These are phyloP conservation scores for Drosophila virilis DNA, from an alignment of 1,140 invertebrate species.

Conservation along the genomic window DNA sequence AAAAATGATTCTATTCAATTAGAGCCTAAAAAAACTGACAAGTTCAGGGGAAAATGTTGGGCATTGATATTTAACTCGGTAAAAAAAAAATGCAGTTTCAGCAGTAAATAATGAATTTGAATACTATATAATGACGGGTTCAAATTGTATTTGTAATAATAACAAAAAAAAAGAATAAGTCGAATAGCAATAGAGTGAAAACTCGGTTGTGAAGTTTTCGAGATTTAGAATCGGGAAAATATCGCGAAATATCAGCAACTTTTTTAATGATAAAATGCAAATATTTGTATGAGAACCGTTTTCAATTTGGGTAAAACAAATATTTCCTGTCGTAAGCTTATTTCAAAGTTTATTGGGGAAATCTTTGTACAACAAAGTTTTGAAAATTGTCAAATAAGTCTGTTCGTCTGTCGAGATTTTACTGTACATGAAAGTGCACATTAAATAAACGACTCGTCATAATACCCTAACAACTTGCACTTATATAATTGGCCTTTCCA, in stretches of 20 bases:
- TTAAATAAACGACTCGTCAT: background rate
- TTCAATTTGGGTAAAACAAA: too few species aligned
- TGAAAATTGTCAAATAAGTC: too few species aligned
- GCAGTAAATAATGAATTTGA: background rate
- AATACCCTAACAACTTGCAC: background rate
- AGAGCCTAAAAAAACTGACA: constrained; percentile 14
- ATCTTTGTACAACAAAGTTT: too few species aligned
- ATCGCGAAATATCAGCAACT: too few species aligned
- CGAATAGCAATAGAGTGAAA: too few species aligned
- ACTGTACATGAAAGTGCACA: constrained; percentile 1
- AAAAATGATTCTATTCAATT: constrained; percentile 22
- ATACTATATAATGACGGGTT: background rate
- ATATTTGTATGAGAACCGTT: too few species aligned
- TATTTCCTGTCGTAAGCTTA: too few species aligned
- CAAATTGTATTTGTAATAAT: background rate
- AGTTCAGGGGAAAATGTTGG: background rate
- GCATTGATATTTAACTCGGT: background rate
- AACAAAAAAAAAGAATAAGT: too few species aligned
- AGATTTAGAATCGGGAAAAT: too few species aligned
- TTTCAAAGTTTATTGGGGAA: too few species aligned
- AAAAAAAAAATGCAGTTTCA: background rate
- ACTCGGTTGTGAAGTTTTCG: too few species aligned
- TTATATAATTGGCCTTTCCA: constrained; percentile 27
- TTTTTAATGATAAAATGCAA: too few species aligned
- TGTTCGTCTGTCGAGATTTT: background rate